Conservation (phyloP, 2,888 invertebrate species). For the Drosophila nigricruria region DNA sequence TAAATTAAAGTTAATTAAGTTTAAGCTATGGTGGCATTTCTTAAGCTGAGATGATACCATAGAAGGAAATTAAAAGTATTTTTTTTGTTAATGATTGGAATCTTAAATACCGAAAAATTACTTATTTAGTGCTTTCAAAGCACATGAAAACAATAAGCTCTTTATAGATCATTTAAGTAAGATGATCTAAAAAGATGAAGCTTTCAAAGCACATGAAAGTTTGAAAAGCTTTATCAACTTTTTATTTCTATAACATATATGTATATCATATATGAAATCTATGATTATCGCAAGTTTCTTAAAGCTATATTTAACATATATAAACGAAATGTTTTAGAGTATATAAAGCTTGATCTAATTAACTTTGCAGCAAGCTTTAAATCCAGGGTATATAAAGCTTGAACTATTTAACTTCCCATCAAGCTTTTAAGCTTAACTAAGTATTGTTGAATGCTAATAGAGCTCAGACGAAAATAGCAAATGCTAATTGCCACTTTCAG, state of each 20-base stretch:
- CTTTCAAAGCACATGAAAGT: too few relatives aligned
- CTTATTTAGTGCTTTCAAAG: not conserved
- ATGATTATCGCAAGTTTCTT: not conserved
- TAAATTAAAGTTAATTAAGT: not conserved
- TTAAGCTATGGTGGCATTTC: not conserved
- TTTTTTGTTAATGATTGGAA: not conserved
- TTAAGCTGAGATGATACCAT: not conserved
- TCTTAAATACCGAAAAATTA: not conserved
- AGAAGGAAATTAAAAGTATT: not conserved
- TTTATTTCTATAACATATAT: too few relatives aligned
- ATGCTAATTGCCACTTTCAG: slow-evolving; percentile 25
- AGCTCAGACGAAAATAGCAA: not conserved
- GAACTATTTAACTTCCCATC: not conserved
- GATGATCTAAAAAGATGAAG: too few relatives aligned
- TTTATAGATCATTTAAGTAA: too few relatives aligned
- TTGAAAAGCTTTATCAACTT: too few relatives aligned
- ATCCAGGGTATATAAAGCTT: too few relatives aligned
- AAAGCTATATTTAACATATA: not conserved
- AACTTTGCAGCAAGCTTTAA: not conserved
- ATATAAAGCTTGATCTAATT: not conserved
- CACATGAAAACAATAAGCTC: too few relatives aligned
- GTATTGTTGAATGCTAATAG: not conserved
- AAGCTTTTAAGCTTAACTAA: not conserved
- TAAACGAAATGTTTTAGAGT: not conserved
- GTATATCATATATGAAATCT: too few relatives aligned